Conservation (phyloP, 2,113 vertebrate genomes). For the Trogon surrucura region DNA sequence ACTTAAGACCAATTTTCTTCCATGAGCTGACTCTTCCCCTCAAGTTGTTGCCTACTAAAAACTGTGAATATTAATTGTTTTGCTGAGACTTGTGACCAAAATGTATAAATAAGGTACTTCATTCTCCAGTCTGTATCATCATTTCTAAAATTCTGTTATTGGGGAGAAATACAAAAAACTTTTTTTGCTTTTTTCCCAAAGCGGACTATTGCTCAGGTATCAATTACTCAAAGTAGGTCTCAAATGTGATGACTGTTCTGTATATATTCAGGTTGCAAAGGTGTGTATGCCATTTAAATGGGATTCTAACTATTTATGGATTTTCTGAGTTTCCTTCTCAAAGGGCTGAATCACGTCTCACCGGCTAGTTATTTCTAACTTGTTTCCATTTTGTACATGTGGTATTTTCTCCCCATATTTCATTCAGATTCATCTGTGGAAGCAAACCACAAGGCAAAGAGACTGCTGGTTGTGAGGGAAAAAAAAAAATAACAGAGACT, state of each 20-base stretch:
- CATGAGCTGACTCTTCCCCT: neutral
- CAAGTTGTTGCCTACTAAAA: neutral
- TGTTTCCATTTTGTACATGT: neutral
- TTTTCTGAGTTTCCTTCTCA: neutral
- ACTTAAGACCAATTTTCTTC: neutral
- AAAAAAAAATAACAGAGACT: neutral
- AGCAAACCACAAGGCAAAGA: neutral
- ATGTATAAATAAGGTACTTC: neutral
- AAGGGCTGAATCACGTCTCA: neutral
- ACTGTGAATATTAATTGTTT: neutral
- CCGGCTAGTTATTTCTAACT: neutral
- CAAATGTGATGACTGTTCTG: neutral
- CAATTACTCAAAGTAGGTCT: neutral
- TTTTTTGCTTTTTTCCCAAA: neutral
- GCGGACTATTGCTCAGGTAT: neutral
- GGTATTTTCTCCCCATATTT: neutral
- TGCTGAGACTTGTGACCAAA: neutral
- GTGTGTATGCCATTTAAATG: neutral
- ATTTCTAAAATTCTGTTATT: neutral
- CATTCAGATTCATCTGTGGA: neutral
- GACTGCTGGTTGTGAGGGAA: neutral
- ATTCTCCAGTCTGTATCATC: neutral
- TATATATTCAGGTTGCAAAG: neutral
- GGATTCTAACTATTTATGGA: neutral
- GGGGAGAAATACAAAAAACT: neutral